Evolutionary conservation across 2,888 invertebrate genomes (phyloP).

Genomic region (Trachelus tabidus): DNA sequence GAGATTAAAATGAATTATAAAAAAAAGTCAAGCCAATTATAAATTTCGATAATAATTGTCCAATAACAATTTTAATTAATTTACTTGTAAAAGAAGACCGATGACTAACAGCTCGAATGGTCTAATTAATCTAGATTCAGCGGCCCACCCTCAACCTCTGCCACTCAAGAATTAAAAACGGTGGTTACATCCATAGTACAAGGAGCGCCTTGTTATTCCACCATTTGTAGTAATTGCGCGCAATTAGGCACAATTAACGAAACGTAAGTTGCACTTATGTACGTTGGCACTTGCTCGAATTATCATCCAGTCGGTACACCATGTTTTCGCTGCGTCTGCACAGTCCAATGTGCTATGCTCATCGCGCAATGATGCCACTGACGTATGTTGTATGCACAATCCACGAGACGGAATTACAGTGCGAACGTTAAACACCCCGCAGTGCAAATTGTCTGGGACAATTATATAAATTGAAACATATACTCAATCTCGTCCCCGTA

Average conservation of each 20-base stretch:
- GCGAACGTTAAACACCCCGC: neutral
- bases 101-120: slow-evolving; percentile 6
- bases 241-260: slow-evolving; percentile 60
- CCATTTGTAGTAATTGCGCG: slow-evolving; percentile 60
- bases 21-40: neutral
- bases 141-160: slow-evolving; percentile 22
- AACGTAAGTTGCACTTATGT: slow-evolving; percentile 13
- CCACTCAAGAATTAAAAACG: slow-evolving; percentile 19
- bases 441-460: neutral
- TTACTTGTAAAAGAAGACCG: neutral
- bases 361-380: neutral
- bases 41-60: neutral
- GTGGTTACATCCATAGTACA: slow-evolving; percentile 29
- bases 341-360: neutral
- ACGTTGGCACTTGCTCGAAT: slow-evolving; percentile 41
- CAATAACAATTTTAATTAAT: neutral
- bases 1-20: neutral
- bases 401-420: neutral
- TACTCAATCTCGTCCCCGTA: neutral
- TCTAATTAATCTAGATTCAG: slow-evolving; percentile 45
- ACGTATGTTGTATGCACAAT: neutral
- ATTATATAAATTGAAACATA: neutral
- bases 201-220: slow-evolving; percentile 55
- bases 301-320: slow-evolving; percentile 21
- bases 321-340: neutral